Evolutionary conservation across 2,113 vertebrate species (phyloP), one percentile per base, ranked within the genome.

Genomic region (Clarias macrocephalus): DNA sequence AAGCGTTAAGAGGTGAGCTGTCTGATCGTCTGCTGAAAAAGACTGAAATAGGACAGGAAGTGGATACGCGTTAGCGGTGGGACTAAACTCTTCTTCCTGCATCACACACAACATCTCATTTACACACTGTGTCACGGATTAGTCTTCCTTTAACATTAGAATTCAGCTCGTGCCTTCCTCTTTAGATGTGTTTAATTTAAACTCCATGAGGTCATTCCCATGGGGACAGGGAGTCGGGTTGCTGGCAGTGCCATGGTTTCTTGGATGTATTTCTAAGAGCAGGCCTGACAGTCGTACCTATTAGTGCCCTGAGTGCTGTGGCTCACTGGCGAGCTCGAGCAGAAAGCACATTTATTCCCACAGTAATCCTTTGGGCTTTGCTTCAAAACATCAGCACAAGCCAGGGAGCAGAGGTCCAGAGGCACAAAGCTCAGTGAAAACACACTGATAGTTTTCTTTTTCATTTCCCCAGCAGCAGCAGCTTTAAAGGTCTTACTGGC

Each of bases 341-440:
- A 90, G 92, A 88, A 85, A 85, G 37, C 59, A 83, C 88, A 88
- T 91, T 93, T 91, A 77, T 87, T 90, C 88, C 57, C 73, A 76
- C 59, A 87, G 88, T 91, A 88, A 90, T 93, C 88, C 87, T 77
- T 75, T 93, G 89, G 79, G 92, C 89, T 76, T 89, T 82, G 68
- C 89, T 93, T 93, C 92, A 90, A 88, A 91, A 89, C 89, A 89
- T 90, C 91, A 93, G 91, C 90, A 86, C 70, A 88, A 89, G 82
- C 90, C 60, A 85, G 83, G 79, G 87, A 91, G 15, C 3, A 54
- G 84, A 70, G 88, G 91, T 91, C 88, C 90, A 62, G 81, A 86
- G 86, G 84, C 68, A 59, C 88, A 89, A 59, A 82, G 88, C 90
- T 91, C 84, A 48, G 83, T 90, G 91, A 88, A 89, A 93, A 92